Conservation (phyloP, 2,888 invertebrate genomes). For the Stomorhina lunata region DNA sequence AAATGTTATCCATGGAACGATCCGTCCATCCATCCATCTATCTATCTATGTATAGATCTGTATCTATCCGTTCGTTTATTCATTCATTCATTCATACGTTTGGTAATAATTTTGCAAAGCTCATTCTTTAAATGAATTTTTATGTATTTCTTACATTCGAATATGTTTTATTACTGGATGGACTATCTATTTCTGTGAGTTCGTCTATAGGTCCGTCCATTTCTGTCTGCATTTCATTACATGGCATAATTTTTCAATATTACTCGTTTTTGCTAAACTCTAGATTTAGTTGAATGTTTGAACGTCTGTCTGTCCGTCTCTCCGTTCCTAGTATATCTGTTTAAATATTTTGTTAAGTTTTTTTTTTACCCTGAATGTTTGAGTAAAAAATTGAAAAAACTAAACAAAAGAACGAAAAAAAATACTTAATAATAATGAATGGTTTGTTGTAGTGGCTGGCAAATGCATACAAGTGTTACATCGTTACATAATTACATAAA, state of each 20-base stretch:
- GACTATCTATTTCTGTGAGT: not conserved
- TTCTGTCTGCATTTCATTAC: slow-evolving; percentile 63
- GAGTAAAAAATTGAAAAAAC: slow-evolving; percentile 1
- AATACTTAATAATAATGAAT: slow-evolving; percentile 12
- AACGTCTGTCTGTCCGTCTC: slow-evolving; percentile 1
- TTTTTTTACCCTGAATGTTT: slow-evolving; percentile 33
- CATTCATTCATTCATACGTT: slow-evolving; percentile 28
- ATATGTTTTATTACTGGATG: not conserved
- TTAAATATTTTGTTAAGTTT: slow-evolving; percentile 21
- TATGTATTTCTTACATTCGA: not conserved
- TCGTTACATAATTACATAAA: not conserved
- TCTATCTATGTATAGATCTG: too few relatives aligned
- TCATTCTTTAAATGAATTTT: slow-evolving; percentile 28
- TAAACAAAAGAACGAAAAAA: slow-evolving; percentile 18
- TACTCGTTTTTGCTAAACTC: not conserved
- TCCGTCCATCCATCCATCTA: not conserved
- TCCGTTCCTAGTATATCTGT: not conserved
- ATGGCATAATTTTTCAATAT: slow-evolving; percentile 56
- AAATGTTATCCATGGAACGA: slow-evolving; percentile 61
- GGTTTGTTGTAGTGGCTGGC: slow-evolving; percentile 16
- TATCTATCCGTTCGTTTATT: slow-evolving; percentile 13
- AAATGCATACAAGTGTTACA: not conserved
- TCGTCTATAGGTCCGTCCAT: not conserved
- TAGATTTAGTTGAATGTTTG: slow-evolving; percentile 3
- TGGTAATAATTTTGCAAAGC: slow-evolving; percentile 19